Conservation (phyloP, 2,113 vertebrate species). For the human region GRCh38 chr6:78291501-78292000, state of each 20-base stretch:
- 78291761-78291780: background rate
- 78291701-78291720: background rate
- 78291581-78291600: background rate
- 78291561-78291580: background rate
- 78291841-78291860: background rate
- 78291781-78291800: background rate
- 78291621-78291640: background rate
- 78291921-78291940: background rate
- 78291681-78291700: background rate
- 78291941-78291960: background rate
- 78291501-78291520: background rate
- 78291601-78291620: background rate
- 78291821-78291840: too few relatives aligned
- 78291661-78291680: background rate
- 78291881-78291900: background rate
- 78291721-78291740: background rate
- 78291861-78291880: background rate
- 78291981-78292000: background rate
- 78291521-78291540: background rate
- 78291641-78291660: background rate
- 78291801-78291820: background rate
- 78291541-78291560: background rate
- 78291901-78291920: background rate
- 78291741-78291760: background rate
- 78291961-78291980: background rate